Percentiles rank a stretch among this genome's conserved stretches.
Evolutionary conservation across 2,888 invertebrate genomes (phyloP).

Genomic region (Camponotus fellah): DNA sequence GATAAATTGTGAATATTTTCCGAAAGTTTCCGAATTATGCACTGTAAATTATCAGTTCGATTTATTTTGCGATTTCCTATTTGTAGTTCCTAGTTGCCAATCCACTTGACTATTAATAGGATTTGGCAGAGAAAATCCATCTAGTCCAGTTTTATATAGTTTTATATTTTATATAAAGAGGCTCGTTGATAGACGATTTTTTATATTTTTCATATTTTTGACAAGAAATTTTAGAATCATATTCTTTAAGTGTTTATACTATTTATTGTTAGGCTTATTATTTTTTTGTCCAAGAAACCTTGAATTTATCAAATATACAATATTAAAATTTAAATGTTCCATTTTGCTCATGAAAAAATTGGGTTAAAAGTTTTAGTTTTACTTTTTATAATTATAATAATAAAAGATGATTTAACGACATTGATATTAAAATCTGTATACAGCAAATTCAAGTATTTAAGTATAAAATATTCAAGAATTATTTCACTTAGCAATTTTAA

Average conservation of each 20-base stretch:
- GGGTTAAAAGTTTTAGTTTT: neutral
- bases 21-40: neutral
- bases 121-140: constrained; percentile 73
- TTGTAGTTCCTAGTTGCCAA: constrained; percentile 72
- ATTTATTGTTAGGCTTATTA: too few relatives aligned
- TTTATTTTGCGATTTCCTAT: constrained; percentile 70
- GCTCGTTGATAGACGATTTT: constrained; percentile 40
- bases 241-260: neutral
- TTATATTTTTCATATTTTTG: neutral
- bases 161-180: too few relatives aligned
- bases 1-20: constrained; percentile 6
- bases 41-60: neutral
- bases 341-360: too few relatives aligned
- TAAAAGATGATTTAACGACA: neutral
- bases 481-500: neutral
- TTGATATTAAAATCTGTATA: neutral
- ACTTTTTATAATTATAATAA: neutral
- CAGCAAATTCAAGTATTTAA: neutral
- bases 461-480: neutral
- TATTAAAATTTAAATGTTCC: neutral
- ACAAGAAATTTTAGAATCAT: neutral
- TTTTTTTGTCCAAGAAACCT: neutral
- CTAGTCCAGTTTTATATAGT: constrained; percentile 36
- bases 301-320: neutral
- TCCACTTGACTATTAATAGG: constrained; percentile 76